These are phyloP conservation scores for Orestias chungarensis DNA, from an alignment of 2,797 vertebrate species.

Conservation along the genomic window DNA sequence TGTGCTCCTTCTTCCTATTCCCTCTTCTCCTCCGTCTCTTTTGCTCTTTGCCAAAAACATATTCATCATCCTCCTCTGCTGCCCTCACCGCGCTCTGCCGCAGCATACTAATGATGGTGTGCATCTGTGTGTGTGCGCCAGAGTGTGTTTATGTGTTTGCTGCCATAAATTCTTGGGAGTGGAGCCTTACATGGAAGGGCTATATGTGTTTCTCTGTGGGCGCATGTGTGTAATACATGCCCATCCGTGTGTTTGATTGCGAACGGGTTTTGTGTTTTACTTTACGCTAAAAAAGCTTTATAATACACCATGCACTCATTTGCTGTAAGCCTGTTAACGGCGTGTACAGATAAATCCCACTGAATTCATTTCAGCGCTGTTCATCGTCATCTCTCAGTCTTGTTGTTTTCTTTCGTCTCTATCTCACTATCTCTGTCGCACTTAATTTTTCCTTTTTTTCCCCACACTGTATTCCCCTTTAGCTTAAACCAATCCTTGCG, in stretches of 20 bases:
- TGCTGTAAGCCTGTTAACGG: constrained; percentile 78
- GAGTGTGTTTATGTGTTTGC: constrained; percentile 62
- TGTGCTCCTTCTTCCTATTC: constrained; percentile 63
- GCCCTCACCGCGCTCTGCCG: constrained; percentile 67
- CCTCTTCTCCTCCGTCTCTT: constrained; percentile 64
- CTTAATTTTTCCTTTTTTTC: constrained; percentile 32
- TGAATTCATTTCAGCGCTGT: constrained; percentile 50
- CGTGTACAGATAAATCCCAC: constrained; percentile 65
- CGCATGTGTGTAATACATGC: constrained; percentile 23
- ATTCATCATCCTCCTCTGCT: constrained; percentile 78
- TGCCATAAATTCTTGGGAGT: constrained; percentile 47
- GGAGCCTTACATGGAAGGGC: constrained; percentile 32
- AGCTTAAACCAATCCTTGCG: background rate
- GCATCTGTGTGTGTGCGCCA: constrained; percentile 37
- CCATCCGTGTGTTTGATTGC: constrained; percentile 46
- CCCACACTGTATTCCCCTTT: constrained; percentile 5
- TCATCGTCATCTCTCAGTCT: background rate
- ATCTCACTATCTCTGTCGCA: constrained; percentile 30
- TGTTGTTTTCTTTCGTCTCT: constrained; percentile 31
- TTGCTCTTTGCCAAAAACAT: constrained; percentile 76
- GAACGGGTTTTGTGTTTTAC: constrained; percentile 54
- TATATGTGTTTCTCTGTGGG: constrained; percentile 21
- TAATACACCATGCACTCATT: constrained; percentile 77
- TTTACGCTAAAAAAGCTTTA: constrained; percentile 68
- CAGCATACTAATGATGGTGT: constrained; percentile 73